Percentiles rank a stretch among this genome's conserved stretches.
Evolutionary conservation across 2,113 vertebrate species (phyloP).

Genomic region (Chunga burmeisteri): DNA sequence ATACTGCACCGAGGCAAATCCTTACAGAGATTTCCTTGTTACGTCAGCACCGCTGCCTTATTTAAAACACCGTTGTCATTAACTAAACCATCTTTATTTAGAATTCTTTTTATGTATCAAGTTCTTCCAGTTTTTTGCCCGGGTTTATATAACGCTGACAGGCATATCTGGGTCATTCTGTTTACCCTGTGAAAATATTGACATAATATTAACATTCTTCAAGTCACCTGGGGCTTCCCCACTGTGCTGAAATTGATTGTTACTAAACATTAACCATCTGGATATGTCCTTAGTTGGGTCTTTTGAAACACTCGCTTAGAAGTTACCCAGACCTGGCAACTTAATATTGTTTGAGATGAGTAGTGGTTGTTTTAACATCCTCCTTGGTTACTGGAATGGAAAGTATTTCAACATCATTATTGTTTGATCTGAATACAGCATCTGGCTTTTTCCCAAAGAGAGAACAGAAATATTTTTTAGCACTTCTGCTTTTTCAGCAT

Average conservation of each 20-base stretch:
- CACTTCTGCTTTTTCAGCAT: slow-evolving; percentile 1
- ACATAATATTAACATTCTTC: slow-evolving; percentile 39
- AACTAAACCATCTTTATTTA: background rate
- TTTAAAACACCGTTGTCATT: background rate
- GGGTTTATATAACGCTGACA: background rate
- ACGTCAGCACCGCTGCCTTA: background rate
- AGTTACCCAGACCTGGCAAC: slow-evolving; percentile 35
- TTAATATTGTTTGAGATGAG: slow-evolving; percentile 32
- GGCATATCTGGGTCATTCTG: background rate
- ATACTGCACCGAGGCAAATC: background rate
- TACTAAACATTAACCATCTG: slow-evolving; percentile 42
- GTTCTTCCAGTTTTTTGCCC: background rate
- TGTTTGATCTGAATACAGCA: slow-evolving; percentile 41
- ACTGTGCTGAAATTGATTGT: background rate
- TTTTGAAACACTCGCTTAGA: background rate
- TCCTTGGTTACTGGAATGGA: slow-evolving; percentile 67
- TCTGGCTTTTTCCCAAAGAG: slow-evolving; percentile 30
- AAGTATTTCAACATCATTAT: slow-evolving; percentile 62
- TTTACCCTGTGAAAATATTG: slow-evolving; percentile 23
- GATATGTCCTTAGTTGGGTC: background rate
- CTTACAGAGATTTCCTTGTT: background rate
- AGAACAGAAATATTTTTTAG: slow-evolving; percentile 37
- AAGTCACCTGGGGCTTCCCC: slow-evolving; percentile 52
- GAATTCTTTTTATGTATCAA: background rate
- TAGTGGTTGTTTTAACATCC: slow-evolving; percentile 63